Base-by-base conservation (phyloP, 2,888 invertebrate genomes). In the Frankliniella fusca region DNA sequence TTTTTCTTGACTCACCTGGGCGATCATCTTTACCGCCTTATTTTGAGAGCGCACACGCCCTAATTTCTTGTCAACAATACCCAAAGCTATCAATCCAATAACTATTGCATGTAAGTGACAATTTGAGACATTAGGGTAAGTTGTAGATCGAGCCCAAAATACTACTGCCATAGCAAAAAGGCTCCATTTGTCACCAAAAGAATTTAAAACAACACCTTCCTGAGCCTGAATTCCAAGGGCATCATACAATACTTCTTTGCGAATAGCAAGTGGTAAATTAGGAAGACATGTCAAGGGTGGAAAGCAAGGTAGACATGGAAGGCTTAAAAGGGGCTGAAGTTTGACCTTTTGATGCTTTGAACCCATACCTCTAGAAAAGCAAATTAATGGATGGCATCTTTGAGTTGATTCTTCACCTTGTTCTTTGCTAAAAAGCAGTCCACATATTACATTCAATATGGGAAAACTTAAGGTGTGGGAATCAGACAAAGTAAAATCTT, bases 401-500 rank as follows among this genome's bases (percentile, higher is more conserved):
- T 84, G 84, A 81, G 82, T 84, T 27, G 79, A 82, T 23, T 84
- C 80, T 38, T 28, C 85, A 11, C 80, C 81, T 81, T 83, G 83
- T 61, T 83, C 83, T 61, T 84, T 81, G 20, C 85, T 86, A 82
- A 88, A 85, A 81, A 91, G 83, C 27, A 91, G 83, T 3, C 88
- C 87, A 84, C 90, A 92, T 81, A 93, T 91, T 83, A 91, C 91
- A 85, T 89, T 88, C 70, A 95, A 85, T 84, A 95, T 91, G 20
- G 92, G 90, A 84, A 93, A 86, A 50, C 91, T 90, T 82, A 92
- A 90, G 11, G 90, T 86, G 85, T 92, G 92, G 11, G 93, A 90
- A 84, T 93, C 91, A 8, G 90, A 88, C 80, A 90, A 90, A 7
- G 87, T 87, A 85, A 91, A 92, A 87, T 94, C 92, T 87, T 95